phyloP scores from a whole-genome alignment of 2,113 vertebrate species.

The Hemiprocne comata region DNA sequence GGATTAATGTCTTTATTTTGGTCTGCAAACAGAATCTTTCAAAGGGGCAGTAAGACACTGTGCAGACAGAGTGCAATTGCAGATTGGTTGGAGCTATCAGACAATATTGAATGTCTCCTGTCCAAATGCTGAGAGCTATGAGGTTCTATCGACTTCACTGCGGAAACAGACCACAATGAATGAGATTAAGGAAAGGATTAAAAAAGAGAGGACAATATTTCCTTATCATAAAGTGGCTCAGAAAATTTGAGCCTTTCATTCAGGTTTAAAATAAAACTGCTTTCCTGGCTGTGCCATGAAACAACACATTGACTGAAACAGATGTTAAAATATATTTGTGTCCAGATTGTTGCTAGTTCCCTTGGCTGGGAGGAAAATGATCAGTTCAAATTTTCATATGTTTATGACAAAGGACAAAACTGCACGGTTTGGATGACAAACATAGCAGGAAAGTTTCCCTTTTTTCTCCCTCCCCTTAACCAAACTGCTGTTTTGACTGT shows the following conservation, averaged over 20 bases:
- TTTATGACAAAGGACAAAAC: neutral
- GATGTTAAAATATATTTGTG: neutral
- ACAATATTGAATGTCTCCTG: constrained; percentile 53
- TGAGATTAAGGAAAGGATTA: constrained; percentile 22
- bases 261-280: neutral
- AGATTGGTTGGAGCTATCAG: constrained; percentile 45
- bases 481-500: neutral
- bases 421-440: neutral
- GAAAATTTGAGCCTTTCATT: neutral
- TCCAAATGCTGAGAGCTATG: constrained; percentile 18
- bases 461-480: neutral
- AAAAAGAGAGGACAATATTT: neutral
- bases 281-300: neutral
- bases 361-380: neutral
- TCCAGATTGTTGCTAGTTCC: neutral
- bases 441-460: neutral
- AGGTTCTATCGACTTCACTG: constrained; percentile 47
- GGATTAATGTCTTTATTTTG: constrained; percentile 5
- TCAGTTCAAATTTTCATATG: neutral
- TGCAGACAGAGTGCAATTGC: constrained; percentile 19
- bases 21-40: constrained; percentile 33
- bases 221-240: neutral
- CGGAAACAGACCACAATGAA: constrained; percentile 4
- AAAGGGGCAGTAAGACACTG: neutral
- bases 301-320: neutral